These are phyloP conservation scores for Engraulis encrasicolus DNA, from an alignment of 2,113 vertebrate species.

Conservation along the genomic window DNA sequence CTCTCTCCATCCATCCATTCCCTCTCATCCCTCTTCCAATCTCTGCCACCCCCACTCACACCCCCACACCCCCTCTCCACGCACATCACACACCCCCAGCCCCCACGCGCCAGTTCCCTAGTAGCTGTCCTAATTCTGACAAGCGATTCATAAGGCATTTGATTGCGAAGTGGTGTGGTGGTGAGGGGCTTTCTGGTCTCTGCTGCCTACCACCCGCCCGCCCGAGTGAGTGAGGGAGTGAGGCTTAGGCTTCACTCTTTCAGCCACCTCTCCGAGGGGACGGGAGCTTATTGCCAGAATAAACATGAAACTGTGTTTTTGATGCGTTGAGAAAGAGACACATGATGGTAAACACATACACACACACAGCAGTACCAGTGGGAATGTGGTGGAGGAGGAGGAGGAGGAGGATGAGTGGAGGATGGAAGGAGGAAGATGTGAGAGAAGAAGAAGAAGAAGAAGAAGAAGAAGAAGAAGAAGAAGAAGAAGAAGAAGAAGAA, in stretches of 20 bases:
- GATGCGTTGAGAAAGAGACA: slow-evolving; percentile 69
- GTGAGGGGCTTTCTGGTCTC: slow-evolving; percentile 53
- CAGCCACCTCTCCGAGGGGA: slow-evolving; percentile 57
- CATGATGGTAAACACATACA: slow-evolving; percentile 44
- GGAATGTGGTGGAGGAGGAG: background rate
- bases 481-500: too few species aligned
- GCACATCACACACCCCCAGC: background rate
- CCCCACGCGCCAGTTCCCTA: slow-evolving; percentile 53
- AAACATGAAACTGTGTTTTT: slow-evolving; percentile 71
- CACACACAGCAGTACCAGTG: too few species aligned
- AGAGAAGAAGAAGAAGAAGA: too few species aligned
- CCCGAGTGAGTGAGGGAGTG: too few species aligned
- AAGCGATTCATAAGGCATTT: slow-evolving; percentile 62
- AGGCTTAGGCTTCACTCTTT: slow-evolving; percentile 33
- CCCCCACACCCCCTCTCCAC: too few species aligned
- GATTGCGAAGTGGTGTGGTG: slow-evolving; percentile 70
- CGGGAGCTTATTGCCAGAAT: slow-evolving; percentile 64
- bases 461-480: too few species aligned
- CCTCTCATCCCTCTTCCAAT: too few species aligned
- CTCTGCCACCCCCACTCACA: background rate
- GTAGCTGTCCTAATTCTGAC: slow-evolving; percentile 64
- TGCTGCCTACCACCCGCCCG: too few species aligned
- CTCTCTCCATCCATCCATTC: too few species aligned
- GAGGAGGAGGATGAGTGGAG: background rate
- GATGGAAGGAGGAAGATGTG: too few species aligned